Evolutionary conservation across 2,888 invertebrate species (phyloP).

Genomic region (Pollenia griseotomentosa): DNA sequence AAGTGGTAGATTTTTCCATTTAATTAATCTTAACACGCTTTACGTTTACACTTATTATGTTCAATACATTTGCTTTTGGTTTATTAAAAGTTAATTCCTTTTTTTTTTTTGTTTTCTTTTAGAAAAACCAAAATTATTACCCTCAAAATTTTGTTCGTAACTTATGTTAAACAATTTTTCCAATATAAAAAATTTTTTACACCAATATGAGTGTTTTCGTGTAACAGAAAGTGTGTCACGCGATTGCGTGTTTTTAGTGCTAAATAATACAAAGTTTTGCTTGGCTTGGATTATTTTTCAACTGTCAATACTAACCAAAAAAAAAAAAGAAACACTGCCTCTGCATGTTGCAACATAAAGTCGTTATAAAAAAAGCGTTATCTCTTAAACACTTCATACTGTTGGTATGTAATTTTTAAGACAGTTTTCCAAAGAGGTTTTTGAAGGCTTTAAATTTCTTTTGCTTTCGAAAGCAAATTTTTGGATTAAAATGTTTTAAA

Average conservation of each 20-base stretch:
- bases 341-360: conserved; percentile 39
- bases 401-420: conserved; percentile 52
- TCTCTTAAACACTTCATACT: conserved; percentile 60
- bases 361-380: conserved; percentile 36
- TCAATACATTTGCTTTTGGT: background rate
- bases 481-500: background rate
- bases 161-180: background rate
- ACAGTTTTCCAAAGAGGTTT: conserved; percentile 22
- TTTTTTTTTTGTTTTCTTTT: background rate
- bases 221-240: conserved; percentile 49
- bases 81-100: background rate
- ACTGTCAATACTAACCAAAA: conserved; percentile 34
- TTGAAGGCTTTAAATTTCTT: background rate
- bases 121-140: conserved; percentile 17
- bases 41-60: conserved; percentile 52
- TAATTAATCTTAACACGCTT: conserved; percentile 67
- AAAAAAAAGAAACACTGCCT: conserved; percentile 12
- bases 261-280: conserved; percentile 51
- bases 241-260: conserved; percentile 65
- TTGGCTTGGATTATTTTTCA: conserved; percentile 35
- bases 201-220: conserved; percentile 1
- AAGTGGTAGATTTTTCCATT: conserved; percentile 38
- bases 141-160: conserved; percentile 28
- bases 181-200: conserved; percentile 15
- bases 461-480: background rate